phyloP scores from a whole-genome alignment of 2,797 vertebrate genomes.

The Gallinago nigripennis region DNA sequence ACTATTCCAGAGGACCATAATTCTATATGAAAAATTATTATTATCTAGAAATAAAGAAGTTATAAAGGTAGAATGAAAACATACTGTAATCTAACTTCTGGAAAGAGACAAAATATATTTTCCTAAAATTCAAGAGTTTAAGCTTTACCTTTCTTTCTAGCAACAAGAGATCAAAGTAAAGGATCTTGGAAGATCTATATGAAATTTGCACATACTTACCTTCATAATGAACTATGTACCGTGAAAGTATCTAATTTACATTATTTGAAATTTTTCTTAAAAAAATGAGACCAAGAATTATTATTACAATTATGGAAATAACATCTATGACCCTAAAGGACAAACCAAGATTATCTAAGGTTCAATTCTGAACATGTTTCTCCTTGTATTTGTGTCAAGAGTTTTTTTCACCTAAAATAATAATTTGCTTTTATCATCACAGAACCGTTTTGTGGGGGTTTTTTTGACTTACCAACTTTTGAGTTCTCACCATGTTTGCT shows the following conservation, averaged over 20 bases:
- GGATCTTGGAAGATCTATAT: neutral
- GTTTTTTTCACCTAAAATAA: neutral
- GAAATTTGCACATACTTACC: neutral
- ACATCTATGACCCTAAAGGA: neutral
- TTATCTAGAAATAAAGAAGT: neutral
- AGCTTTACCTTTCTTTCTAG: neutral
- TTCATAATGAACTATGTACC: neutral
- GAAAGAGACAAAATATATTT: neutral
- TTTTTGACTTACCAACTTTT: neutral
- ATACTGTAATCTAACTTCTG: neutral
- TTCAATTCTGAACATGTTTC: neutral
- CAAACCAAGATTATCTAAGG: neutral
- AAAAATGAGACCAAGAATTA: neutral
- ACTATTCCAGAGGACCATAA: neutral
- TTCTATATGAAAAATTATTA: neutral
- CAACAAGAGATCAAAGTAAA: neutral
- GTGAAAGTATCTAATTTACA: neutral
- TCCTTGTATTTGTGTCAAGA: neutral
- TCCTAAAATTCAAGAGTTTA: neutral
- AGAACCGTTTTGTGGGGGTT: neutral
- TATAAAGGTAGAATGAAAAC: neutral
- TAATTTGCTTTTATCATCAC: neutral
- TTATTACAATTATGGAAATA: neutral
- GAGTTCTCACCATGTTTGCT: neutral
- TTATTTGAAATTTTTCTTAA: neutral